These are phyloP conservation scores for Morpho achilles DNA, from an alignment of 2,888 invertebrate species.

Conservation along the genomic window DNA sequence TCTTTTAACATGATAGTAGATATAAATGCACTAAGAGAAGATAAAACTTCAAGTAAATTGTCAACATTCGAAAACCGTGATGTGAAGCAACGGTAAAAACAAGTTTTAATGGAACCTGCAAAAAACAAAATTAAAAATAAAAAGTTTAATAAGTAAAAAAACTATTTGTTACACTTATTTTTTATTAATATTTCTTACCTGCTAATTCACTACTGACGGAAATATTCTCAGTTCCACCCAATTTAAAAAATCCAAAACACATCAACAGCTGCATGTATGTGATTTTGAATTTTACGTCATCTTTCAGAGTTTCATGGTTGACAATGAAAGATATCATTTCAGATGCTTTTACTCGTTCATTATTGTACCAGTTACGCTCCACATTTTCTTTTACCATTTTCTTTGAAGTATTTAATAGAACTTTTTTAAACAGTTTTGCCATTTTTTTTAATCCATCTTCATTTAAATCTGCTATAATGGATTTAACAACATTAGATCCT, in stretches of 20 bases:
- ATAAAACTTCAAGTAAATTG: constrained; percentile 79
- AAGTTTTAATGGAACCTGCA: constrained; percentile 81
- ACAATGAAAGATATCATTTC: constrained; percentile 70
- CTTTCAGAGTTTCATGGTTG: constrained; percentile 70
- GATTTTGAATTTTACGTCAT: constrained; percentile 82
- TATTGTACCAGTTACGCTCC: constrained; percentile 82
- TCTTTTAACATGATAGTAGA: constrained; percentile 74
- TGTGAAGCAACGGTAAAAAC: constrained; percentile 85
- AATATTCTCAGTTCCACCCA: constrained; percentile 64
- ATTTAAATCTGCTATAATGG: constrained; percentile 80
- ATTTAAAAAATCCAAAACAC: constrained; percentile 81
- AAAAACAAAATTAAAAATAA: constrained; percentile 19
- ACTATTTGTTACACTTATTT: not conserved
- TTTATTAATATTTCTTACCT: constrained; percentile 49
- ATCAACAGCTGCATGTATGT: constrained; percentile 83
- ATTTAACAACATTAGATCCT: constrained; percentile 81
- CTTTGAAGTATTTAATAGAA: constrained; percentile 76
- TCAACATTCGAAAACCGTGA: constrained; percentile 83
- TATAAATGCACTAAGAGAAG: constrained; percentile 78
- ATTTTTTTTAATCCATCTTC: constrained; percentile 81
- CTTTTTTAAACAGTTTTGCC: constrained; percentile 80
- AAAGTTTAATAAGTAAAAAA: not conserved
- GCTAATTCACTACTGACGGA: constrained; percentile 80
- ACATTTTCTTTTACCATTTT: constrained; percentile 69
- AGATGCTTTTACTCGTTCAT: constrained; percentile 84